Evolutionary conservation across 2,113 vertebrate species (phyloP).

Genomic region (Entelurus aequoreus): DNA sequence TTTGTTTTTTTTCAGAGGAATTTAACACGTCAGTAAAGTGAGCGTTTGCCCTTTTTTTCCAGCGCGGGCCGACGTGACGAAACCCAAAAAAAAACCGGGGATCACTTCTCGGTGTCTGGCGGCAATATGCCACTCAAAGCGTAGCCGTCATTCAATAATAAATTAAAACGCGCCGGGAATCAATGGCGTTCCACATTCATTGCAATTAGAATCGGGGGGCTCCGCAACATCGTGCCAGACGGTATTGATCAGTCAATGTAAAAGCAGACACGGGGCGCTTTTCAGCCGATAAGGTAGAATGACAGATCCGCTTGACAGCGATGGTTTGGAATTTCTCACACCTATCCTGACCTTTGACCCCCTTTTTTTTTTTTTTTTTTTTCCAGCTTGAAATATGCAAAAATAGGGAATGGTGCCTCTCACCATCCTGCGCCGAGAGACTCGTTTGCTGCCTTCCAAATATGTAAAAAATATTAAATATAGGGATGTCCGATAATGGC

Average conservation of each 20-base stretch:
- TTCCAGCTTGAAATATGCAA: slow-evolving; percentile 36
- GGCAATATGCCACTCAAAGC: slow-evolving; percentile 9
- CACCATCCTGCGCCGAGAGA: too few species aligned
- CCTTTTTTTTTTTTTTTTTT: not conserved
- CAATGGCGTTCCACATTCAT: slow-evolving; percentile 27
- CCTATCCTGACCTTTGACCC: not conserved
- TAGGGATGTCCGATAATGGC: too few species aligned
- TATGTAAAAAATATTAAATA: too few species aligned
- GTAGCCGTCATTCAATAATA: slow-evolving; percentile 19
- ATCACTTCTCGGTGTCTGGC: too few species aligned
- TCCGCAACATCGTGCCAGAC: slow-evolving; percentile 38
- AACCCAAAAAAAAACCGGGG: too few species aligned
- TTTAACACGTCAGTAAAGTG: too few species aligned
- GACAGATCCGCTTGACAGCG: slow-evolving; percentile 10
- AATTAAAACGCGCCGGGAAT: slow-evolving; percentile 38
- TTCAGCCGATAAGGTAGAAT: slow-evolving; percentile 20
- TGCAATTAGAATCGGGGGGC: slow-evolving; percentile 46
- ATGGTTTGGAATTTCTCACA: slow-evolving; percentile 30
- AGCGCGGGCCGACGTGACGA: too few species aligned
- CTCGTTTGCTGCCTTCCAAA: too few species aligned
- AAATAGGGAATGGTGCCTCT: slow-evolving; percentile 8
- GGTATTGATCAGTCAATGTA: slow-evolving; percentile 39
- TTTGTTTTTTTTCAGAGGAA: too few species aligned
- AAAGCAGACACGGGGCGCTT: not conserved
- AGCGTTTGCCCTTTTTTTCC: too few species aligned